Percentiles rank a stretch among this genome's conserved stretches.
Evolutionary conservation across 2,797 vertebrate species (phyloP).

Genomic region (Myotis daubentonii): DNA sequence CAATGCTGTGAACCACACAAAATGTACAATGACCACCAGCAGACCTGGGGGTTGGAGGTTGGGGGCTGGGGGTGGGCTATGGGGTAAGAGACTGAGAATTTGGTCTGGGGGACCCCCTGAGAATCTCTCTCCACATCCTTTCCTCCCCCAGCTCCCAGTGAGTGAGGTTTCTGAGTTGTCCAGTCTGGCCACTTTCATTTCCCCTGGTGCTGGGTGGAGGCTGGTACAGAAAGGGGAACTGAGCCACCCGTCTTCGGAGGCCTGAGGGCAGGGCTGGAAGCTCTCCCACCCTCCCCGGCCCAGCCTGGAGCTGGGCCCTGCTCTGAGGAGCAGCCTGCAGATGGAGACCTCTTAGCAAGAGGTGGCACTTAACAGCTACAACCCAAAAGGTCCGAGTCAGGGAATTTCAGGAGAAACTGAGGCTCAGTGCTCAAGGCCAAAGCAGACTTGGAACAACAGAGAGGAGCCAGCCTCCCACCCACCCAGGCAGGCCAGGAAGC

Average conservation of each 20-base stretch:
- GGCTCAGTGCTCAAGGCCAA: neutral
- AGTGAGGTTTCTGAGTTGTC: conserved; percentile 61
- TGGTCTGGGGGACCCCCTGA: neutral
- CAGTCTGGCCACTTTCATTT: conserved; percentile 74
- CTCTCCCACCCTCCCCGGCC: neutral
- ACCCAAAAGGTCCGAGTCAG: neutral
- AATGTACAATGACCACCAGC: neutral
- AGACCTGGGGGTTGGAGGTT: neutral
- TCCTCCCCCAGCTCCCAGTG: conserved; percentile 51
- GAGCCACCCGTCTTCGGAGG: conserved; percentile 18
- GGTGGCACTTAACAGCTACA: neutral
- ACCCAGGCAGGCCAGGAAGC: neutral
- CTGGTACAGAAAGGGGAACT: conserved; percentile 71
- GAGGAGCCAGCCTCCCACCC: neutral
- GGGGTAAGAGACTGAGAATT: neutral
- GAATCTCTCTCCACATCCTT: neutral
- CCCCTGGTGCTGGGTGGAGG: conserved; percentile 72
- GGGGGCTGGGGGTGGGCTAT: neutral
- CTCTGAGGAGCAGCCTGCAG: neutral
- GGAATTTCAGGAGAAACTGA: conserved; percentile 35
- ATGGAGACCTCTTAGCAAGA: neutral
- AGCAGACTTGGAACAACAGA: neutral
- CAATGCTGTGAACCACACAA: neutral
- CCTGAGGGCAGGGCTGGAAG: conserved; percentile 7
- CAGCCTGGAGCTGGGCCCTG: neutral